Evolutionary conservation across 2,888 invertebrate species (phyloP), one percentile per base, ranked within the genome.

Genomic region (Octonoba sinensis): DNA sequence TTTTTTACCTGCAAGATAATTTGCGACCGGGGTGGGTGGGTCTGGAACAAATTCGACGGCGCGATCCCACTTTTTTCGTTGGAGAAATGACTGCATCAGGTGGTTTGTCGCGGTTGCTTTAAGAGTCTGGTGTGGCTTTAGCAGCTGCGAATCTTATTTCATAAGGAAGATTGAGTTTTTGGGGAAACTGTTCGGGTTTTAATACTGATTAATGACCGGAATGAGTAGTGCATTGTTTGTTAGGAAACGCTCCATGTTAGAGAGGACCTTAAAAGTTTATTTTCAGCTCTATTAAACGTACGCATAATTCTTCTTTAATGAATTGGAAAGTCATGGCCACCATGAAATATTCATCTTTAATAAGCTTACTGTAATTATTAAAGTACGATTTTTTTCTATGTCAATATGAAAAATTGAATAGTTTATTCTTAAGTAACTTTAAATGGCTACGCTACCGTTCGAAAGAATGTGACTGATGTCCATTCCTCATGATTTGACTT

Each of bases 191-290:
- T 79, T 62, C 62, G 73, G 24, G 51, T 56, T 79, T 79, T 79
- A 79, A 79, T 79, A 69, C 79, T 79, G 79, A 79, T 73, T 79
- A 79, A 79, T 79, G 79, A 73, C 79, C n/a, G 12, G 16, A 64
- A 65, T 24, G 60, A 59, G 51, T 65, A 12, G 60, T 67, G 72
- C 67, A 79, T 79, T 79, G 79, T 79, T 79, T 79, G 79, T 62
- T 56, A 27, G 73, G 6, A 27, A 27, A 27, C 27, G 27, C 27
- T 27, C 6, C 27, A 6, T 27, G 6, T 27, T 27, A 27, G 27
- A 2, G 6, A 27, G n/a, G n/a, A n/a, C n/a, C n/a, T n/a, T n/a
- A n/a, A n/a, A n/a, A n/a, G n/a, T n/a, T n/a, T n/a, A 27, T 6
- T 2, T 27, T 27, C 3, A 27, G 27, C 27, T 27, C 27, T 27